Conservation (phyloP, 2,797 vertebrate genomes). For the Aphelocoma californica region DNA sequence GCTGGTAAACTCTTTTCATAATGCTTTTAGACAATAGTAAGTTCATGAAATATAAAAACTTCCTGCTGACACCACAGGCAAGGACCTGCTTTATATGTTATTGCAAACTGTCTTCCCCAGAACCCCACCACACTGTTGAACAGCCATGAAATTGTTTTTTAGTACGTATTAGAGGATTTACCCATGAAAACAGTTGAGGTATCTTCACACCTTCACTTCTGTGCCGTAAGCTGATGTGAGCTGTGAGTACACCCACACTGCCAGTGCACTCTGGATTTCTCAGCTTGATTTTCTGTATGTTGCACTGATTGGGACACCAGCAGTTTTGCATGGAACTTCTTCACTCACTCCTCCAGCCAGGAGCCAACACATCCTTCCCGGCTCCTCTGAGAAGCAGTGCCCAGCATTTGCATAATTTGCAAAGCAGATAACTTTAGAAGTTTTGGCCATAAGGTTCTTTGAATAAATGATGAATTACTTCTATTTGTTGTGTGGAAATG, state of each 20-base stretch:
- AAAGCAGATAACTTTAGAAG: background rate
- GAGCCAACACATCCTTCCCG: background rate
- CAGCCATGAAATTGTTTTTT: background rate
- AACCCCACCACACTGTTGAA: background rate
- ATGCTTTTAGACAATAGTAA: constrained; percentile 29
- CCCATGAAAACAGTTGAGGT: background rate
- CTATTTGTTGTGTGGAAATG: background rate
- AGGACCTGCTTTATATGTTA: fast-evolving
- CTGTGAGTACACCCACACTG: background rate
- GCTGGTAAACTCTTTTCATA: constrained; percentile 31
- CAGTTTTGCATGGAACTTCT: background rate
- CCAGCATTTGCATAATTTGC: background rate
- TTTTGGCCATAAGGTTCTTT: background rate
- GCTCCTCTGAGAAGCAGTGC: background rate
- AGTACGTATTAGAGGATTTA: background rate
- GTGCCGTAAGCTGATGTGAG: background rate
- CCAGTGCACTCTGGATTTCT: background rate
- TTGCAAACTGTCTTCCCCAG: background rate
- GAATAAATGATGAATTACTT: background rate
- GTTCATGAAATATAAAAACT: constrained; percentile 17
- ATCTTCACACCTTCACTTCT: background rate
- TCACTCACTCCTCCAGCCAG: background rate
- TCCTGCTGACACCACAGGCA: background rate
- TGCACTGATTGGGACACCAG: fast-evolving
- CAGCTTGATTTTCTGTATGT: background rate